Base-by-base conservation (phyloP, 2,113 vertebrate species). In the Myotis brandtii region DNA sequence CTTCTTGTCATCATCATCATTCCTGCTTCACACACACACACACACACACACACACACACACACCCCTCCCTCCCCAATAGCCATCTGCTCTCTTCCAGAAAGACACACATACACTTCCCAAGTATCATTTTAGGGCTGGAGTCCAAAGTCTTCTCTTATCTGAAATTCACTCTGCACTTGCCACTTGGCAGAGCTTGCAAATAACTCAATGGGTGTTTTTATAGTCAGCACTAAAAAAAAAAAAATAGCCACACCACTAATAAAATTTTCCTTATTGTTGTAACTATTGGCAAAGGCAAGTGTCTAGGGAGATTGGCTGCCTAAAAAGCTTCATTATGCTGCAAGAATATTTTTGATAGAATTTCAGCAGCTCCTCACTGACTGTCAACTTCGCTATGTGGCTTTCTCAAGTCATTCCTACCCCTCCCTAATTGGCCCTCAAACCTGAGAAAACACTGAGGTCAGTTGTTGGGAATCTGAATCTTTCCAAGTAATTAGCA, bases 401-500 rank as follows among this genome's bases (percentile, higher is more conserved):
- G 18, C 79, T 98, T 97, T 98, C 97, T 81, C 95, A 98, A 98
- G 92, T 93, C 80, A 4, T 8, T 37, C 54, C 46, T 18, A 46
- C 54, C 54, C 40, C 56, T 80, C 80, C 96, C 96, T 98, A 98
- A 97, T 95, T 96, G 98, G 97, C 97, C 97, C 93, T 98, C 97
- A 95, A 97, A 98, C 96, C 97, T 46, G 9, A 62, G 84, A 96
- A 98, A 98, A 97, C 92, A 95, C 97, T 98, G 94, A 95, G 98
- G 97, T 98, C 98, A 98, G 87, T 98, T 91, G 86, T 92, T 98
- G 96, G 97, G 94, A 96, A 97, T 97, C 91, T 84, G 92, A 97
- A 89, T 97, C 97, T 98, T 98, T 97, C 97, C 91, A 96, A 97
- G 97, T 98, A 98, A 98, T 98, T 98, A 98, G 97, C 96, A 98